Evolutionary conservation across 1,140 invertebrate genomes (phyloP), one percentile per base, ranked within the genome.

Genomic region (Mizuhopecten yessoensis): DNA sequence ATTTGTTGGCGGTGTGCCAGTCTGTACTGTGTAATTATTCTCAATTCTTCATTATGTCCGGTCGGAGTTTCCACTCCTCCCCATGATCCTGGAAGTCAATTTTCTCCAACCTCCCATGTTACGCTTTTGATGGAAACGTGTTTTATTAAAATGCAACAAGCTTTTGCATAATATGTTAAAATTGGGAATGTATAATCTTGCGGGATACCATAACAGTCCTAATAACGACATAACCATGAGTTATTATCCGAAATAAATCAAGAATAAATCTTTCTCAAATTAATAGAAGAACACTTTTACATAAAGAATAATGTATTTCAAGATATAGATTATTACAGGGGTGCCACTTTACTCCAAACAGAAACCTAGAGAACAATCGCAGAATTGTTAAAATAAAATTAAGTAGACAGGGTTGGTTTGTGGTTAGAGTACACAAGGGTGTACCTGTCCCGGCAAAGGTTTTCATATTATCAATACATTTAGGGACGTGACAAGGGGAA

Each of bases 71-170:
- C 23, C 29, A 9, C 5, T 75, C 57, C n/a, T 75, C 57, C 45
- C n/a, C 57, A 29, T 75, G 57, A 29, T 75, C 57, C 57, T 75
- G 57, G 57, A 29, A 75, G 57, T 75, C 57, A 75, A 75, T 75
- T 29, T 29, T 75, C 57, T 29, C 57, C 23, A 11, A 5, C 23
- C 57, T 75, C n/a, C n/a, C 57, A 29, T 75, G 57, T 75, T 75
- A 23, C 9, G 57, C 57, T 75, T 75, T 75, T 75, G 57, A 75
- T 75, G 57, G 57, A 75, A 75, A 75, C 57, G n/a, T n/a, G 57
- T 75, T n/a, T 75, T 75, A 75, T 75, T 75, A 75, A 75, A 75
- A 75, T 75, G 57, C 57, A 75, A 75, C 57, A 75, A n/a, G 57
- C 57, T 75, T 75, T 75, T 75, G 57, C 57, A 75, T 75, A 75